Percentiles rank a stretch among this genome's conserved stretches.
These are phyloP conservation scores for Lota lota DNA, from an alignment of 2,113 vertebrate species.

Conservation along the genomic window DNA sequence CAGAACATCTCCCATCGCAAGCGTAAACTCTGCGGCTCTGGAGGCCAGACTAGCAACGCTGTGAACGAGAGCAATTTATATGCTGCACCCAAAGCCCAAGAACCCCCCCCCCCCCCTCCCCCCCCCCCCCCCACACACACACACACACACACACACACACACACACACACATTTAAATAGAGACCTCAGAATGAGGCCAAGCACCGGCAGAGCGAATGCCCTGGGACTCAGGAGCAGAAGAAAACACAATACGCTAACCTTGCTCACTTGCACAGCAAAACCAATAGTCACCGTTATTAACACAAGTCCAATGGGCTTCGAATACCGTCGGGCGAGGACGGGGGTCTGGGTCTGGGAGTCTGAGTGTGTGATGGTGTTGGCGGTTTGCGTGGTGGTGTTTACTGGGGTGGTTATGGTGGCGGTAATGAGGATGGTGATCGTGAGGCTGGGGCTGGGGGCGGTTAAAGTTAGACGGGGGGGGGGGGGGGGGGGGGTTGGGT, in stretches of 20 bases:
- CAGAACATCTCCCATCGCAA: neutral
- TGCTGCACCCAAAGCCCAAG: slow-evolving; percentile 23
- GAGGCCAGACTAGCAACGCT: slow-evolving; percentile 13
- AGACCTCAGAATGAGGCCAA: slow-evolving; percentile 28
- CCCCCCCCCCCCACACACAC: too few relatives aligned
- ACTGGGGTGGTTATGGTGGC: neutral
- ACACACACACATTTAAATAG: slow-evolving; percentile 29
- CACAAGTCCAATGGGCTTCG: too few relatives aligned
- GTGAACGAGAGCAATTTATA: slow-evolving; percentile 23
- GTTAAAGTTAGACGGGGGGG: too few relatives aligned
- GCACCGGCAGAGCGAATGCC: slow-evolving; percentile 30
- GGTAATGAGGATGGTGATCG: too few relatives aligned
- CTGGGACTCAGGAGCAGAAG: too few relatives aligned
- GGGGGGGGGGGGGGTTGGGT: slow-evolving; percentile 18
- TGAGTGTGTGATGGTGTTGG: neutral
- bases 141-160: too few relatives aligned
- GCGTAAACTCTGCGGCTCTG: neutral
- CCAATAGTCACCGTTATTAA: slow-evolving; percentile 39
- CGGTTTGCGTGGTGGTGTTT: neutral
- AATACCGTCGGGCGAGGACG: too few relatives aligned
- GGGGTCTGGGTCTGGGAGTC: slow-evolving; percentile 19
- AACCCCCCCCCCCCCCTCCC: too few relatives aligned
- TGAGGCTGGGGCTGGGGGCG: neutral
- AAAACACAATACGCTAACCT: slow-evolving; percentile 26
- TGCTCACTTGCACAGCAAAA: slow-evolving; percentile 30